Percentiles rank a stretch among this genome's conserved stretches.
Evolutionary conservation across 2,797 vertebrate genomes (phyloP).

Genomic region (Gymnothorax reevesii): DNA sequence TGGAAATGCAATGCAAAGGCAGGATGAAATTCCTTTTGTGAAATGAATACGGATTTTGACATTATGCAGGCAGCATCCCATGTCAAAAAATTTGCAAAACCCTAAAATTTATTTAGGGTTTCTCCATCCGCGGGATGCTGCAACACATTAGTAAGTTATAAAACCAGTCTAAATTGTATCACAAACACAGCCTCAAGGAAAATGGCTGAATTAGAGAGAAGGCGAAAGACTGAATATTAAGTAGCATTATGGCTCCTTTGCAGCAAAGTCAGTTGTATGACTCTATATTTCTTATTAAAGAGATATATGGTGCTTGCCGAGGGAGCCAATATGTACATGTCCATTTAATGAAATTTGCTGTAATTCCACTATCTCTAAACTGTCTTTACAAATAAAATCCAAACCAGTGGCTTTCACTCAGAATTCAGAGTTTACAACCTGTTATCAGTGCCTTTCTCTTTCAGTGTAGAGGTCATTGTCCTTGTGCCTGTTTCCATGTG

Average conservation of each 20-base stretch:
- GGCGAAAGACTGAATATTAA: conserved; percentile 74
- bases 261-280: no score
- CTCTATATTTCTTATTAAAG: no score
- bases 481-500: no score
- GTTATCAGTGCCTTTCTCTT: not conserved
- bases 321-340: no score
- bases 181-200: conserved; percentile 61
- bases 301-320: no score
- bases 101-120: conserved; percentile 60
- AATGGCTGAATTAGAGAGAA: conserved; percentile 62
- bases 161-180: conserved; percentile 66
- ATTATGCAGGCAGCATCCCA: conserved; percentile 70
- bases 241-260: conserved; percentile 67
- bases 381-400: conserved; percentile 17
- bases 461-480: no score
- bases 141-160: conserved; percentile 71
- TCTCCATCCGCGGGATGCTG: conserved; percentile 55
- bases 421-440: conserved; percentile 40
- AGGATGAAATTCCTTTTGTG: conserved; percentile 71
- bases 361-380: no score
- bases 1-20: conserved; percentile 61
- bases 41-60: conserved; percentile 79
- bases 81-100: conserved; percentile 78
- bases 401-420: no score
- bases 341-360: no score